Base-by-base conservation (phyloP, 2,113 vertebrate species). In the Platichthys flesus region DNA sequence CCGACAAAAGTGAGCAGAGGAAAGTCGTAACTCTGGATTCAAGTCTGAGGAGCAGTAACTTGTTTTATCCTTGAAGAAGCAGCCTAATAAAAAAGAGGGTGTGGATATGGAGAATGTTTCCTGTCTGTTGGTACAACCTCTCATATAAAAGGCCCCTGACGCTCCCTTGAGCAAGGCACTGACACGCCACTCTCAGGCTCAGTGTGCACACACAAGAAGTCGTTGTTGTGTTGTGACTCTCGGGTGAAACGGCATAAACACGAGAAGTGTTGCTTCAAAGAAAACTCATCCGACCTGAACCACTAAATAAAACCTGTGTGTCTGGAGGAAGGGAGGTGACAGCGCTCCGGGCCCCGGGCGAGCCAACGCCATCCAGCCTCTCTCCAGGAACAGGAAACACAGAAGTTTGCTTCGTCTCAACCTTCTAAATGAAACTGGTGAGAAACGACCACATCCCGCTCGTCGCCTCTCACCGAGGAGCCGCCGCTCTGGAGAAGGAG, bases 361-460 rank as follows among this genome's bases (percentile, higher is more conserved):
- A 51, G 49, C 3, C 18, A 6, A 9, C 15, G 49, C 49, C 71
- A 58, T 73, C 75, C 72, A 40, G 35, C 20, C 67, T 67, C 67
- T 76, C 37, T 76, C 58, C 56, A 64, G 66, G 71, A 84, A 79
- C 60, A 57, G 54, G 26, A 26, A 73, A 60, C 66, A 60, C 51
- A 55, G 52, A 37, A 68, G 59, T 76, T 76, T 71, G 73, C 77
- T 78, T 76, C n/a, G 20, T 71, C 73, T 78, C 67, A 79, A 70
- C 72, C 59, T 81, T 72, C 82, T 77, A 79, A 79, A 85, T 6
- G 13, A 72, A 85, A 79, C 66, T 73, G 59, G 56, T 59, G 58
- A 81, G 18, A 84, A 80, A 52, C 78, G 67, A 65, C 64, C 5
- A 55, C 49, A n/a, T 52, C 18, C 16, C 49, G 45, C 49, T n/a